phyloP scores from a whole-genome alignment of 2,888 invertebrate species.

The Nomada hirtipes region DNA sequence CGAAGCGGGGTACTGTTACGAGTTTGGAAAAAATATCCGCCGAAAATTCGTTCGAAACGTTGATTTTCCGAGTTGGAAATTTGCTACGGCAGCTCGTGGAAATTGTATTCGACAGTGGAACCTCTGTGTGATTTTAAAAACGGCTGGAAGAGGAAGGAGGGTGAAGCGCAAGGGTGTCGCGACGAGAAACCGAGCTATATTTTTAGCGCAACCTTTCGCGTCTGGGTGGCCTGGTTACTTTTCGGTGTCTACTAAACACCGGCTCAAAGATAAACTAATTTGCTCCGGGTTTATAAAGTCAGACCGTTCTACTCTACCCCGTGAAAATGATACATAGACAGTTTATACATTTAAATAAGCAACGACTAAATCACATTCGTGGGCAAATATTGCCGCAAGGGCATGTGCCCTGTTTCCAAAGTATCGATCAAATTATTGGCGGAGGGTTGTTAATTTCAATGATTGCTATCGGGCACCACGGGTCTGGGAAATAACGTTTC shows the following conservation, averaged over 20 bases:
- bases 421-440: constrained; percentile 23
- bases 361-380: constrained; percentile 30
- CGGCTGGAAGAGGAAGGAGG: constrained; percentile 2
- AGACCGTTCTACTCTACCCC: constrained; percentile 30
- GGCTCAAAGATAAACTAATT: constrained; percentile 76
- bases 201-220: constrained; percentile 65
- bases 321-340: constrained; percentile 60
- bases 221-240: constrained; percentile 71
- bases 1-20: constrained; percentile 12
- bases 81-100: not conserved
- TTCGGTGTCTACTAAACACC: constrained; percentile 69
- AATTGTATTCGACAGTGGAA: not conserved
- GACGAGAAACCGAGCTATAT: constrained; percentile 66
- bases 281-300: constrained; percentile 74
- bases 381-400: constrained; percentile 15
- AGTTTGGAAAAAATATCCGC: constrained; percentile 10
- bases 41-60: not conserved
- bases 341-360: constrained; percentile 57
- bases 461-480: not conserved
- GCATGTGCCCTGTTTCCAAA: not conserved
- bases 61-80: not conserved
- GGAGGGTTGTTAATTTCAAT: constrained; percentile 1
- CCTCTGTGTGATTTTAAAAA: constrained; percentile 25
- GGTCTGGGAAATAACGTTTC: not conserved
- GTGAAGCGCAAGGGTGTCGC: constrained; percentile 50